Base-by-base conservation (phyloP, 2,113 vertebrate species). In the Hiodon alosoides region DNA sequence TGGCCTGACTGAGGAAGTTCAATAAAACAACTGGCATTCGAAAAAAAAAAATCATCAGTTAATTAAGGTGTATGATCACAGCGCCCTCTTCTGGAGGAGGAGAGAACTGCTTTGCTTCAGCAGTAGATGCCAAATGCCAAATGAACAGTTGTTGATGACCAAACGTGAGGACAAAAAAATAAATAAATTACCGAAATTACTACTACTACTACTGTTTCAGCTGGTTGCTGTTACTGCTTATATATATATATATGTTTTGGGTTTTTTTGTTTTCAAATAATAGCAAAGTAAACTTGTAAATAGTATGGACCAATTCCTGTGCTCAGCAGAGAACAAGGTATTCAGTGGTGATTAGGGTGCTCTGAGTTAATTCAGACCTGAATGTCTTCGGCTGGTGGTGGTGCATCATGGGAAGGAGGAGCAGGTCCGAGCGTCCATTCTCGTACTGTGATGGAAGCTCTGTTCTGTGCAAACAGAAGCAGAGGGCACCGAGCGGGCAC, bases 31-130 rank as follows among this genome's bases (percentile, higher is more conserved):
- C 47, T 53, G 67, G 58, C 55, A 57, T 16, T 52, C 48, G 8
- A 57, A 6, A 9, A 57, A 67, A 57, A 14, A 53, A 46, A 46
- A 55, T 61, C 10, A n/a, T 65, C 46, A 66, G 17, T 9, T 31
- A 46, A 60, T 55, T 54, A 31, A 61, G 14, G 11, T 75, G 66
- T 67, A 82, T 71, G 73, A 59, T 68, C 75, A 80, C 71, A 81
- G 74, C 83, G 78, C 79, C 81, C 80, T 83, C 84, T 82, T 76
- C 79, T 83, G 81, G 79, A 77, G 60, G 66, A 77, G 66, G n/a
- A 76, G n/a, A 73, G 77, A 61, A 81, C 75, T 76, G 59, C 81
- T 78, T 2, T 13, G n/a, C 4, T 17, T 5, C 46, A 16, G 65
- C 46, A 31, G 50, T 11, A 2, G 31, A 31, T 31, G 0, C 31